Percentiles rank a stretch among this genome's conserved stretches.
Evolutionary conservation across 2,113 vertebrate species (phyloP).

Genomic region (Neodontobutis hainanensis): DNA sequence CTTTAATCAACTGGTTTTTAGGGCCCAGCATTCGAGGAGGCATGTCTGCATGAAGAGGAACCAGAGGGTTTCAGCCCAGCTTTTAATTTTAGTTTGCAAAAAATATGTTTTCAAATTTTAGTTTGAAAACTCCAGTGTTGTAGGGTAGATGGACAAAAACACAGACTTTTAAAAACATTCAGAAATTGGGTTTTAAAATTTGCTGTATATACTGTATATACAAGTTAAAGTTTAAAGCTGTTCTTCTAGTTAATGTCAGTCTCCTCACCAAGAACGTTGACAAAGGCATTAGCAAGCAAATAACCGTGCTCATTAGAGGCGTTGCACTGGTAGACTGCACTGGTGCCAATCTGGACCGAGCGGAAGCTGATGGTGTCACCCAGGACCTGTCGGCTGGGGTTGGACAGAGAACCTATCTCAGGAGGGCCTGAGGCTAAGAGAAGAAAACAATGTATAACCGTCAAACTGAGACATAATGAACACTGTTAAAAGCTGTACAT

Average conservation of each 20-base stretch:
- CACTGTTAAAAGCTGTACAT: constrained; percentile 31
- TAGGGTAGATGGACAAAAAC: too few species aligned
- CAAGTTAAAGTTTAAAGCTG: too few species aligned
- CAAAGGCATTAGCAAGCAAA: constrained; percentile 92
- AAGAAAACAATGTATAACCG: not conserved
- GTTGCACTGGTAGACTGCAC: constrained; percentile 95
- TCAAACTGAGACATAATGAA: not conserved
- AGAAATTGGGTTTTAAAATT: too few species aligned
- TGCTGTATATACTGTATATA: too few species aligned
- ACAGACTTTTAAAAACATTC: too few species aligned
- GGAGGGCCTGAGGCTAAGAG: not conserved
- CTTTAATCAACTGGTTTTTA: constrained; percentile 90
- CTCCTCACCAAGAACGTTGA: constrained; percentile 88
- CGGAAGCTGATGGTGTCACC: constrained; percentile 94
- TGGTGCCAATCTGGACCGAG: constrained; percentile 90
- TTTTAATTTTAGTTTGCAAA: not conserved
- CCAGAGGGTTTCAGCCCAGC: not conserved
- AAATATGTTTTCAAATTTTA: too few species aligned
- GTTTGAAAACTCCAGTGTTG: too few species aligned
- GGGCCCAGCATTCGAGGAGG: constrained; percentile 86
- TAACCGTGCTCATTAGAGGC: constrained; percentile 96
- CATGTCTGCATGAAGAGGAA: constrained; percentile 79
- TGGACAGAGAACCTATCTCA: constrained; percentile 75
- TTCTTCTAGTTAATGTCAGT: too few species aligned
- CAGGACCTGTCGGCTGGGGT: constrained; percentile 82